These are phyloP conservation scores for Silurus glanis DNA, from an alignment of 2,113 vertebrate species.

Conservation along the genomic window DNA sequence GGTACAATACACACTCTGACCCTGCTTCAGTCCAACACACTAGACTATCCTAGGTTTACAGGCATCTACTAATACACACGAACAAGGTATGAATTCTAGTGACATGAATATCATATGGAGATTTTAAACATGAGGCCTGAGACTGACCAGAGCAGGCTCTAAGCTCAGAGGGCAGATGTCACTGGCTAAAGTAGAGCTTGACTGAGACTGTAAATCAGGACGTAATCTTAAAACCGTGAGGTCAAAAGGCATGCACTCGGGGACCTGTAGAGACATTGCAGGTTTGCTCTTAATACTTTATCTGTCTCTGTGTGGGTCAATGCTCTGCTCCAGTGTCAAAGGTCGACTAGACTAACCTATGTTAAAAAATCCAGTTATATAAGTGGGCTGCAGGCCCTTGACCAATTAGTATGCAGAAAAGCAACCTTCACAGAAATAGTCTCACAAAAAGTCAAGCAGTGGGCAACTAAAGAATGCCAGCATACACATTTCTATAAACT, in stretches of 20 bases:
- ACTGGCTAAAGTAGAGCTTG: background rate
- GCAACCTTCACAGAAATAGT: background rate
- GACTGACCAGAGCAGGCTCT: background rate
- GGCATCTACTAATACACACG: background rate
- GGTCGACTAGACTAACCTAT: constrained; percentile 37
- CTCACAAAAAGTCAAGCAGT: constrained; percentile 4
- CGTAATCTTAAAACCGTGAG: constrained; percentile 27
- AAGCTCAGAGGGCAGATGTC: constrained; percentile 17
- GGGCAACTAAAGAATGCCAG: background rate
- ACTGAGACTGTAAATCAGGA: constrained; percentile 51
- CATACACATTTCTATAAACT: constrained; percentile 37
- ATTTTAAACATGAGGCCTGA: constrained; percentile 8
- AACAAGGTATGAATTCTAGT: background rate
- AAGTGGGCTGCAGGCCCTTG: constrained; percentile 9
- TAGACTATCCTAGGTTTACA: background rate
- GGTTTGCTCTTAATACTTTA: constrained; percentile 18
- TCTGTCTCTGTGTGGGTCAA: constrained; percentile 41
- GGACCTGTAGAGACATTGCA: constrained; percentile 40
- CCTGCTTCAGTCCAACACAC: background rate
- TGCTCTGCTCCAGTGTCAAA: constrained; percentile 26
- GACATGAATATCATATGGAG: background rate
- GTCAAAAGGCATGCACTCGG: constrained; percentile 35
- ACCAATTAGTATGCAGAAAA: constrained; percentile 17
- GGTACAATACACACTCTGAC: background rate
- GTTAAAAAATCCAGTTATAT: constrained; percentile 43